Evolutionary conservation across 2,888 invertebrate species (phyloP), one percentile per base, ranked within the genome.

Genomic region (Polyploca ridens): DNA sequence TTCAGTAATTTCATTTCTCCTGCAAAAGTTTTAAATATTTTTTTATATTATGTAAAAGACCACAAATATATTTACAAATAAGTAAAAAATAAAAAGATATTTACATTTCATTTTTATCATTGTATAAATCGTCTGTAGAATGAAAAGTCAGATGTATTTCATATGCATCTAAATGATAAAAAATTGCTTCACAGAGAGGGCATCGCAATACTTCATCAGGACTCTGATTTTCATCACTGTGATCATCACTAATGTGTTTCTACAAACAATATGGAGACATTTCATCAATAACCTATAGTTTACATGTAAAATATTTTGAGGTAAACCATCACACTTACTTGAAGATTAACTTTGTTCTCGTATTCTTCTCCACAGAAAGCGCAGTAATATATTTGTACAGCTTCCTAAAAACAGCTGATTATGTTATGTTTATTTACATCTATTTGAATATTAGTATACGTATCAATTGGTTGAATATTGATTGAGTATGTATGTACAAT

Each of bases 361-460:
- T 96, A 96, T 79, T 96, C 96, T 66, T 95, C 95, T 16, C 96
- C 96, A 85, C 96, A 96, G 72, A 96, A 93, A 62, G 92, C 84
- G 74, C 94, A 94, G 69, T 91, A 93, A 68, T 87, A 90, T 49
- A 94, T 79, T 67, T 79, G 85, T 62, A 93, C 63, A 54, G 87
- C 73, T 74, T 95, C 90, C 93, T 93, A 82, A 65, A 89, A 87
- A 54, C 16, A 19, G 33, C 41, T 62, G 19, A 16, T 27, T 19
- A 57, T 54, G 63, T 62, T 27, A 61, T 58, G 6, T 41, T 41
- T 14, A 19, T 16, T 16, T 19, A 54, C 19, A 54, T 19, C 19
- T 8, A 19, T 19, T 54, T 19, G 7, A 54, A n/a, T 46, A 46
- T 1, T 54, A 19, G 19, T 54, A 10, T 19, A 13, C 13, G 0